Base-by-base conservation (phyloP, 1,140 invertebrate species). In the Gonatopus flavifemur region DNA sequence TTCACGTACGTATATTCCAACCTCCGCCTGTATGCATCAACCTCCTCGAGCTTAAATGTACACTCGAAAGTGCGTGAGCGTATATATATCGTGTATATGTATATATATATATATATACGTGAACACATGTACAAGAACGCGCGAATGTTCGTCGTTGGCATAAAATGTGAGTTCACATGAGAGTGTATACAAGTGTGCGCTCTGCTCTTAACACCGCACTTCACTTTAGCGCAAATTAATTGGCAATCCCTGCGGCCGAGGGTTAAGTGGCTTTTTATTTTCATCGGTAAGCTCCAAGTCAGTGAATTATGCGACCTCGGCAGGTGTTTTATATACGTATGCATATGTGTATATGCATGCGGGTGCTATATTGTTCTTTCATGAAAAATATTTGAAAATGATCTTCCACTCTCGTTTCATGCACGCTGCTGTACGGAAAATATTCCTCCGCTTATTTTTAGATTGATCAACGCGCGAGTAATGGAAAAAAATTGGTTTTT, bases 201-300 rank as follows among this genome's bases (percentile, higher is more conserved):
- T 33, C 49, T 52, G 56, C 62, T 62, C 62, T 66, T 66, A 66
- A 67, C 68, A 59, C 60, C 57, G 62, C 58, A 64, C 59, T 66
- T 67, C 64, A 65, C 63, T 66, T 62, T 58, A 54, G 66, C 59
- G 55, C 69, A 67, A 71, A 73, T 73, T 73, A 73, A 73, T 73
- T 70, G 68, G 65, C 68, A 69, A 70, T 72, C 62, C 61, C 57
- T 48, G 57, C 59, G 65, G 64, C 56, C 61, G 57, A 58, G 57
- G 61, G 55, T 65, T 60, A 62, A 67, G 62, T 63, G 61, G 54
- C 60, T 60, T 66, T 66, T 66, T 68, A 62, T 59, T 60, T 61
- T 48, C 58, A 55, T 57, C 52, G 62, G 52, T 46, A 53, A 49
- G 53, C 60, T 46, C 55, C 58, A n/a, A n/a, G 48, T 55, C 49